Evolutionary conservation across 2,797 vertebrate genomes (phyloP).

Genomic region (Pangasius macronema): DNA sequence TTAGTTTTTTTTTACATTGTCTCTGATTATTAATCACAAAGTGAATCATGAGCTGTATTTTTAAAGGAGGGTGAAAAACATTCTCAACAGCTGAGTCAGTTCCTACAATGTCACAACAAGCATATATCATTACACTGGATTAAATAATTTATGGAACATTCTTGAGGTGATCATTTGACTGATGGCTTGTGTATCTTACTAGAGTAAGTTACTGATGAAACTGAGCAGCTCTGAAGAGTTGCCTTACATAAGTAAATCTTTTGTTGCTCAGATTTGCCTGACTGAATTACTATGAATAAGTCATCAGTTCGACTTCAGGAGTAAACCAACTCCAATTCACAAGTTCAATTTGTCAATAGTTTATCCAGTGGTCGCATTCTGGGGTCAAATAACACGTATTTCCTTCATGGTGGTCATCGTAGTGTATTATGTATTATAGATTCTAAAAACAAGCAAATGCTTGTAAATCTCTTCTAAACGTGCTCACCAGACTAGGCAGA

Average conservation of each 20-base stretch:
- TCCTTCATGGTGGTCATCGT: not conserved
- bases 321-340: slow-evolving; percentile 41
- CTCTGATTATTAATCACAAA: not conserved
- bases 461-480: slow-evolving; percentile 45
- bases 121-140: slow-evolving; percentile 15
- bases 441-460: slow-evolving; percentile 14
- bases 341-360: slow-evolving; percentile 10
- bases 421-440: slow-evolving; percentile 7
- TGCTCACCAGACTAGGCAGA: slow-evolving; percentile 37
- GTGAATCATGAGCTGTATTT: not conserved
- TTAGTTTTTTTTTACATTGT: not conserved
- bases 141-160: slow-evolving; percentile 22
- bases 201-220: slow-evolving; percentile 35
- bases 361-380: not conserved
- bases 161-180: slow-evolving; percentile 22
- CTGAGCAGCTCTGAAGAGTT: slow-evolving; percentile 5
- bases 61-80: not conserved
- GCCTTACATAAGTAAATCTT: slow-evolving; percentile 29
- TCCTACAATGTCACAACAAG: slow-evolving; percentile 3
- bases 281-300: slow-evolving; percentile 53
- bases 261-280: slow-evolving; percentile 42
- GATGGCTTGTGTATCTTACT: slow-evolving; percentile 8
- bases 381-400: not conserved
- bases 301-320: slow-evolving; percentile 42
- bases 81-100: not conserved